Evolutionary conservation across 2,888 invertebrate genomes (phyloP).

Genomic region (Crossocerus cetratus): DNA sequence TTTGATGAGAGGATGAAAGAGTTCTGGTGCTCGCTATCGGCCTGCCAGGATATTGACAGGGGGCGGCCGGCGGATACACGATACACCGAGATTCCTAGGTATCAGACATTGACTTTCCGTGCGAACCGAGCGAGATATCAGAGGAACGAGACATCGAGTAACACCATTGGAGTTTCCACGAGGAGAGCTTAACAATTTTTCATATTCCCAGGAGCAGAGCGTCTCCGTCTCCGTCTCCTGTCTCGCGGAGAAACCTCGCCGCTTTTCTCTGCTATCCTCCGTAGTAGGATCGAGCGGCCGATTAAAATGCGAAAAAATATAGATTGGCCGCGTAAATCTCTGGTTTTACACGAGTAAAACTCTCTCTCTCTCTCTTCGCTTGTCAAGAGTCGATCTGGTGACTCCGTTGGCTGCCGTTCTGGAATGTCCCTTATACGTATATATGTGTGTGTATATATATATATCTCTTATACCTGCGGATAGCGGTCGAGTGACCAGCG

Average conservation of each 20-base stretch:
- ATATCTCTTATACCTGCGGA: background rate
- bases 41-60: too few relatives aligned
- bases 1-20: background rate
- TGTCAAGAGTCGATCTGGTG: conserved; percentile 34
- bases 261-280: conserved; percentile 1
- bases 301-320: conserved; percentile 51
- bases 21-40: too few relatives aligned
- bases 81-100: conserved; percentile 11
- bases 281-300: conserved; percentile 29
- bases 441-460: background rate
- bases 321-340: conserved; percentile 34
- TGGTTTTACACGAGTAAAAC: conserved; percentile 25
- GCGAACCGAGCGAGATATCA: conserved; percentile 32
- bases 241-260: conserved; percentile 12
- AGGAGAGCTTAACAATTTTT: conserved; percentile 7
- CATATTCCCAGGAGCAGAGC: background rate
- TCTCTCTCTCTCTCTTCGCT: conserved; percentile 26
- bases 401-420: conserved; percentile 9
- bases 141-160: conserved; percentile 43
- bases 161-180: conserved; percentile 28
- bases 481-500: background rate
- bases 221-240: conserved; percentile 16
- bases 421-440: background rate
- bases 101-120: conserved; percentile 15
- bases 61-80: background rate